These are phyloP conservation scores for Apteryx mantelli DNA, from an alignment of 2,113 vertebrate genomes.

Conservation along the genomic window DNA sequence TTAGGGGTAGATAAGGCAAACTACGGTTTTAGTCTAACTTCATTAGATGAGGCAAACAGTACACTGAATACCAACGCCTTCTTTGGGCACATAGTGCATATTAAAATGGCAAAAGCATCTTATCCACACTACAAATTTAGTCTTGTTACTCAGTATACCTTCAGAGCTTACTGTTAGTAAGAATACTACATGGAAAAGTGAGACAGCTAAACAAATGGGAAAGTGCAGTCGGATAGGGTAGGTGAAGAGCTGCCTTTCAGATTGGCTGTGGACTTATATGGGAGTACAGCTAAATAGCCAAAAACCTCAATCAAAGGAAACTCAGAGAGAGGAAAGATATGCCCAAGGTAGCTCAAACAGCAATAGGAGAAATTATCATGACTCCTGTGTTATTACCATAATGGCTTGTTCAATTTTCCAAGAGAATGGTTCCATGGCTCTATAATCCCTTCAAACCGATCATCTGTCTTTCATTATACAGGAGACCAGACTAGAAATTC, in stretches of 20 bases:
- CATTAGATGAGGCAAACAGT: not conserved
- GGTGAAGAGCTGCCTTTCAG: not conserved
- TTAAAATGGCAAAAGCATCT: constrained; percentile 1
- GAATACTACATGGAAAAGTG: not conserved
- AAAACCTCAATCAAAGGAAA: not conserved
- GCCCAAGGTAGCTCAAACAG: not conserved
- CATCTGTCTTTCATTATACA: not conserved
- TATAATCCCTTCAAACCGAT: not conserved
- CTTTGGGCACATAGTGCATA: not conserved
- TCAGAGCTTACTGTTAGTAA: not conserved
- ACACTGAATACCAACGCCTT: not conserved
- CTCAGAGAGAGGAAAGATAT: not conserved
- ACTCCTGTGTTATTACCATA: not conserved
- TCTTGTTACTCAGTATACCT: not conserved
- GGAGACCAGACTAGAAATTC: not conserved
- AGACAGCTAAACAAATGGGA: not conserved
- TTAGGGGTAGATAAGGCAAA: not conserved
- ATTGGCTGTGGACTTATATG: not conserved
- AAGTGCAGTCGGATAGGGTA: not conserved
- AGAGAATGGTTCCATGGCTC: not conserved
- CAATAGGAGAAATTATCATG: not conserved
- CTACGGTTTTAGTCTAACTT: not conserved
- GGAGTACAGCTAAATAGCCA: not conserved
- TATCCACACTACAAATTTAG: not conserved
- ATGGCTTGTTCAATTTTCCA: not conserved